Evolutionary conservation across 2,888 invertebrate species (phyloP).

Genomic region (Drosophila atripex): DNA sequence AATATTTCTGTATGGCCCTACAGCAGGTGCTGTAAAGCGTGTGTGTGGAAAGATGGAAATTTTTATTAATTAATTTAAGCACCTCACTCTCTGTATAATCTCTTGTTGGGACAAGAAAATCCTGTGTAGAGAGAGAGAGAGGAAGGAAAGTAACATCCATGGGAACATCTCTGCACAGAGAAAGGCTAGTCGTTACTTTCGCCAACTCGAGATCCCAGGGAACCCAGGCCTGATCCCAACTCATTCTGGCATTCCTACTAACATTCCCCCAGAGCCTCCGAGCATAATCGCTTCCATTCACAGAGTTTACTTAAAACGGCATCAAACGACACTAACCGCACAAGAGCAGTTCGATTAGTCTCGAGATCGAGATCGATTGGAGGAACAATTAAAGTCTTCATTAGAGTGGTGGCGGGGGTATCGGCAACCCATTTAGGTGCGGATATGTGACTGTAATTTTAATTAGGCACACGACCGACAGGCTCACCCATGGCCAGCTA

Average conservation of each 20-base stretch:
- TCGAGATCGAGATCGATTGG: conserved; percentile 30
- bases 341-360: conserved; percentile 37
- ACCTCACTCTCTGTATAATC: neutral
- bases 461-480: conserved; percentile 52
- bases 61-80: conserved; percentile 16
- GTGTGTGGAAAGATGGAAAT: conserved; percentile 6
- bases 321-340: conserved; percentile 46
- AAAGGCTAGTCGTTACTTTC: conserved; percentile 16
- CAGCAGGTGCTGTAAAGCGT: conserved; percentile 17
- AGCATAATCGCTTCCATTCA: conserved; percentile 27
- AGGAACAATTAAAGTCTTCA: conserved; percentile 67
- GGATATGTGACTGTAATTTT: conserved; percentile 62
- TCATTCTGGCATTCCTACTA: conserved; percentile 21
- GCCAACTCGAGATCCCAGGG: neutral
- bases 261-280: conserved; percentile 28
- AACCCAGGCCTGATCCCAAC: conserved; percentile 13
- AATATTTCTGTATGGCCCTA: neutral
- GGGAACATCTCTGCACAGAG: conserved; percentile 16
- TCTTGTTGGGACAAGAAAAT: conserved; percentile 26
- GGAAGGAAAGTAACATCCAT: conserved; percentile 25
- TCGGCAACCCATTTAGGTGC: conserved; percentile 61
- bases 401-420: conserved; percentile 46
- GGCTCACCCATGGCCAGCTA: conserved; percentile 31
- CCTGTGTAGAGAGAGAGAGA: conserved; percentile 11
- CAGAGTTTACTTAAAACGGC: conserved; percentile 51